These are phyloP conservation scores for Charadrius vociferus DNA, from an alignment of 2,113 vertebrate genomes.

Conservation along the genomic window DNA sequence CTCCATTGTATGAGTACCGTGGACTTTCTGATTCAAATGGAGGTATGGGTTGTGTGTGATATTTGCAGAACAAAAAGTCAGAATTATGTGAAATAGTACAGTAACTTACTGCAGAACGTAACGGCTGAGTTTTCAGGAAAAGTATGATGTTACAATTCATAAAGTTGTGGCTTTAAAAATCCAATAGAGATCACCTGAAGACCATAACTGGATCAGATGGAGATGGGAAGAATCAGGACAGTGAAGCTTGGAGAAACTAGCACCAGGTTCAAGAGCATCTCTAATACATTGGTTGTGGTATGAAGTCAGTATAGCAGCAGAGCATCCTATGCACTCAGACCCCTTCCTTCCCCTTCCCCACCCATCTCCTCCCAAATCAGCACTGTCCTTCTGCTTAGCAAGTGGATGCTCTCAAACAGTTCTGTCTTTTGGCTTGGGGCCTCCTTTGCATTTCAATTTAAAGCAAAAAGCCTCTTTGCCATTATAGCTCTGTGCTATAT, in stretches of 20 bases:
- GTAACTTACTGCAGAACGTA: slow-evolving; percentile 56
- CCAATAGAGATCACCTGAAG: slow-evolving; percentile 71
- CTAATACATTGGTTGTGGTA: slow-evolving; percentile 70
- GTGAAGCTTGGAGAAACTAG: slow-evolving; percentile 71
- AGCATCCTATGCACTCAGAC: slow-evolving; percentile 64
- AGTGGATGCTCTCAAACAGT: slow-evolving; percentile 66
- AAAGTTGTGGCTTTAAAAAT: slow-evolving; percentile 73
- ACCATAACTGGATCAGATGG: slow-evolving; percentile 71
- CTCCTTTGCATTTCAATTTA: slow-evolving; percentile 68
- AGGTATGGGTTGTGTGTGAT: slow-evolving; percentile 49
- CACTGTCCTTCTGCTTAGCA: slow-evolving; percentile 65
- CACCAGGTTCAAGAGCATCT: slow-evolving; percentile 71
- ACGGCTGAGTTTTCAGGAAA: slow-evolving; percentile 60
- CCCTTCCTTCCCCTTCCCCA: slow-evolving; percentile 9
- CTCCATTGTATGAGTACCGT: background rate
- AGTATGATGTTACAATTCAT: slow-evolving; percentile 66
- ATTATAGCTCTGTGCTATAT: slow-evolving; percentile 59
- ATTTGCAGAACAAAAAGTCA: slow-evolving; percentile 20
- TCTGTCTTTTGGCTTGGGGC: slow-evolving; percentile 67
- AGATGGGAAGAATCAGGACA: slow-evolving; percentile 71
- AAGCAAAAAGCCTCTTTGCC: slow-evolving; percentile 64
- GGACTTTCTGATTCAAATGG: slow-evolving; percentile 21
- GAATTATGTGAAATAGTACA: slow-evolving; percentile 45
- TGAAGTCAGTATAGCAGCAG: slow-evolving; percentile 71
- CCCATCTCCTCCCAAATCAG: slow-evolving; percentile 30